Conservation (phyloP, 2,797 vertebrate species). For the Phoebastria nigripes region DNA sequence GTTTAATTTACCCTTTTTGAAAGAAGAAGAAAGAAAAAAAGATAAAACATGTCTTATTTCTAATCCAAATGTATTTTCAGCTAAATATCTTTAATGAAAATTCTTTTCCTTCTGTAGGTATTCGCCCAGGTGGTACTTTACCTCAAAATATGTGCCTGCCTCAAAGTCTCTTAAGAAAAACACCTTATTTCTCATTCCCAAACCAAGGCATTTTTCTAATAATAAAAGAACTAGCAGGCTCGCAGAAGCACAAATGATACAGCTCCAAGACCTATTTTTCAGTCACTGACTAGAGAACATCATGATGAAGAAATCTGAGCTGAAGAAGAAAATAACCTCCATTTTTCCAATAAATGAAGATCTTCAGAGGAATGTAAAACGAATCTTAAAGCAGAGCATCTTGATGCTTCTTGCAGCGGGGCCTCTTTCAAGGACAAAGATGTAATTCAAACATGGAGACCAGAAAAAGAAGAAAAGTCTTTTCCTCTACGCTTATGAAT, state of each 20-base stretch:
- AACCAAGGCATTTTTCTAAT: conserved; percentile 24
- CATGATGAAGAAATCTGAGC: conserved; percentile 20
- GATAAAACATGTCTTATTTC: not conserved
- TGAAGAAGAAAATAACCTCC: conserved; percentile 48
- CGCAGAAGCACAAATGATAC: not conserved
- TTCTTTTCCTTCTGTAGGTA: not conserved
- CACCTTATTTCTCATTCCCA: conserved; percentile 12
- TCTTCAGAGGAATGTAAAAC: conserved; percentile 10
- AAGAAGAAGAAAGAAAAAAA: not conserved
- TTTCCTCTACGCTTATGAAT: not conserved
- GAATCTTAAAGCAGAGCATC: conserved; percentile 12
- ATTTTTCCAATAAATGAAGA: conserved; percentile 48
- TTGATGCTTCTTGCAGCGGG: conserved; percentile 2
- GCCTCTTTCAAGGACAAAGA: conserved; percentile 34
- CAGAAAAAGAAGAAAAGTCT: conserved; percentile 1
- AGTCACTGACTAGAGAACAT: conserved; percentile 5
- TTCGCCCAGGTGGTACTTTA: not conserved
- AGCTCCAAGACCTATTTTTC: conserved; percentile 30
- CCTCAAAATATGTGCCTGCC: not conserved
- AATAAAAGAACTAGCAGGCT: not conserved
- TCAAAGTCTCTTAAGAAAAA: not conserved
- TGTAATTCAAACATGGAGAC: conserved; percentile 15
- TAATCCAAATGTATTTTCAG: not conserved
- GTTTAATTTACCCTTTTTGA: not conserved
- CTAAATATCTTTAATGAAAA: not conserved